A percentile compares a stretch with the other conserved stretches of the same genome.
These are phyloP conservation scores for Gymnoscelis rufifasciata DNA, from an alignment of 2,888 invertebrate species.

Conservation along the genomic window DNA sequence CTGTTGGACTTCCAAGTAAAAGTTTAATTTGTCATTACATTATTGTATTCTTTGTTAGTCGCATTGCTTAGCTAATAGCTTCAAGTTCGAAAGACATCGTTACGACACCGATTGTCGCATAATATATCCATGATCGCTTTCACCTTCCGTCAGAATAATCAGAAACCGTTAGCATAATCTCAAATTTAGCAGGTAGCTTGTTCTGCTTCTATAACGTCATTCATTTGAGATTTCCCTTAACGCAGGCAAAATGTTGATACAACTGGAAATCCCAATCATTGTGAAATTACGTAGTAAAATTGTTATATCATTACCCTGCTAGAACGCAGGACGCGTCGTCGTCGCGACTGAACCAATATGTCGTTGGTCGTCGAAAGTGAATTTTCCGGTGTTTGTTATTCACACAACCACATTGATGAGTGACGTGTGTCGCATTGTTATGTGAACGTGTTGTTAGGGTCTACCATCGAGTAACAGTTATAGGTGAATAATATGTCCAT, in stretches of 20 bases:
- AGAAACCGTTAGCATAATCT: slow-evolving; percentile 39
- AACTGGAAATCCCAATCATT: neutral
- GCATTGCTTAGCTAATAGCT: too few species aligned
- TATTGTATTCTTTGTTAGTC: too few species aligned
- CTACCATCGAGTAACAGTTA: slow-evolving; percentile 25
- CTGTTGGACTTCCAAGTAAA: too few species aligned
- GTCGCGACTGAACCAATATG: slow-evolving; percentile 28
- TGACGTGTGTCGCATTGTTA: slow-evolving; percentile 58
- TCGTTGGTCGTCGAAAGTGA: slow-evolving; percentile 68
- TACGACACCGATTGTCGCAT: slow-evolving; percentile 37
- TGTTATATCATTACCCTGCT: slow-evolving; percentile 27
- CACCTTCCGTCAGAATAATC: slow-evolving; percentile 45
- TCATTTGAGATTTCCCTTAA: neutral
- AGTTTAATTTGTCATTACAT: too few species aligned
- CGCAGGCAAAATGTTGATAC: neutral
- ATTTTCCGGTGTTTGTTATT: slow-evolving; percentile 71
- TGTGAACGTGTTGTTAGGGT: slow-evolving; percentile 31
- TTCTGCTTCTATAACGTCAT: neutral
- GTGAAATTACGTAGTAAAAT: neutral
- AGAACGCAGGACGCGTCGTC: neutral
- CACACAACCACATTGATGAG: slow-evolving; percentile 41
- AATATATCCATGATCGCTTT: slow-evolving; percentile 51
- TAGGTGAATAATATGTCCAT: neutral
- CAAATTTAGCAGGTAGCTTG: slow-evolving; percentile 27
- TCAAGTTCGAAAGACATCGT: slow-evolving; percentile 42